Conservation (phyloP, 23 tunicate genomes). For the Ciona savignyi region DNA sequence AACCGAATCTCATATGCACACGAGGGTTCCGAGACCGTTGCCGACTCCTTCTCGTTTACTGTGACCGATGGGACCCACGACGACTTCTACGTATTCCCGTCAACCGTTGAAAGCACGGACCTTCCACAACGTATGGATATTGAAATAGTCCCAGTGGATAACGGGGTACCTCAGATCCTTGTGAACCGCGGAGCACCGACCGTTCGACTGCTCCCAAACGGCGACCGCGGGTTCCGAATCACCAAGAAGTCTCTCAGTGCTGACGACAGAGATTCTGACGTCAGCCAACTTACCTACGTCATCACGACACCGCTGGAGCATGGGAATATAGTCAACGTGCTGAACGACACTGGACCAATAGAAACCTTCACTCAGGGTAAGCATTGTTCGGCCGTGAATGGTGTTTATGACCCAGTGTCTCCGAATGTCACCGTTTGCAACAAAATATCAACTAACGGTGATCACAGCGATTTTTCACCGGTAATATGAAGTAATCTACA, state of each 20-base stretch:
- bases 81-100: slow-evolving; percentile 89
- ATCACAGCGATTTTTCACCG: too few species aligned
- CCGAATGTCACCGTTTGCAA: too few species aligned
- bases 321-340: slow-evolving; percentile 60
- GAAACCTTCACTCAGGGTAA: slow-evolving; percentile 79
- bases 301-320: slow-evolving; percentile 59
- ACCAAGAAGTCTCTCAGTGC: slow-evolving; percentile 83
- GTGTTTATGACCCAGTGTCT: too few species aligned
- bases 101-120: slow-evolving; percentile 39
- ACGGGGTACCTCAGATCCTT: slow-evolving; percentile 81
- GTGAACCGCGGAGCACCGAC: slow-evolving; percentile 74
- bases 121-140: slow-evolving; percentile 81
- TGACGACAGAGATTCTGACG: slow-evolving; percentile 85
- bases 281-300: slow-evolving; percentile 44
- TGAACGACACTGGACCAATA: slow-evolving; percentile 21
- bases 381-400: neutral
- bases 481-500: too few species aligned
- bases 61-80: slow-evolving; percentile 97
- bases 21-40: slow-evolving; percentile 84
- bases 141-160: slow-evolving; percentile 89
- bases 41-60: slow-evolving; percentile 84
- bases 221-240: slow-evolving; percentile 67
- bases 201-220: slow-evolving; percentile 44
- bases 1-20: slow-evolving; percentile 79
- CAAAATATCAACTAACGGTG: too few species aligned